Evolutionary conservation across 2,797 vertebrate species (phyloP).

Genomic region (Esox masquinongy): DNA sequence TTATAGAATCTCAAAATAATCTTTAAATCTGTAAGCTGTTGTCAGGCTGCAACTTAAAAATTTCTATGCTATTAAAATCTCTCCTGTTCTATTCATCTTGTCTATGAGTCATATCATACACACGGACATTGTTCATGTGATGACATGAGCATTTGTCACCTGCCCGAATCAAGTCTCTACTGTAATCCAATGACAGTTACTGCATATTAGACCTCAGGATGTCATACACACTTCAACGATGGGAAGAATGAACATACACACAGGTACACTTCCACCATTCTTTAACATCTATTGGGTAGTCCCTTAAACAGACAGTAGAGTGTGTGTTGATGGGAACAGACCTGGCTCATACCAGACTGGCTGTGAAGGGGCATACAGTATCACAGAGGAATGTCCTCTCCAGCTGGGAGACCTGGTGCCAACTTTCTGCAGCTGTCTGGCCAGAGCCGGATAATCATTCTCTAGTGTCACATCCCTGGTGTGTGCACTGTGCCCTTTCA

Average conservation of each 20-base stretch:
- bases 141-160: not conserved
- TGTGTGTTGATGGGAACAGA: not conserved
- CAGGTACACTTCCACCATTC: not conserved
- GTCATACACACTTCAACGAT: not conserved
- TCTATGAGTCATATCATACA: not conserved
- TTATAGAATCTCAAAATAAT: not conserved
- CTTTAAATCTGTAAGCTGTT: not conserved
- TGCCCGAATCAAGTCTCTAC: no score
- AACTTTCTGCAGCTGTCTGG: conserved; percentile 48
- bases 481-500: conserved; percentile 32
- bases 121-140: not conserved
- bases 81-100: not conserved
- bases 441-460: not conserved
- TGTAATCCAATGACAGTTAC: not conserved
- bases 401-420: conserved; percentile 26
- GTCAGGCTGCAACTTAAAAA: not conserved
- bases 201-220: not conserved
- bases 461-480: conserved; percentile 13
- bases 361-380: not conserved
- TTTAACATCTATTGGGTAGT: not conserved
- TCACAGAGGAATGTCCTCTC: not conserved
- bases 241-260: not conserved
- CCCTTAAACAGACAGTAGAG: not conserved
- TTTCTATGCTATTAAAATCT: not conserved
- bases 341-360: not conserved